These are phyloP conservation scores for Brachymystax lenok DNA, from an alignment of 2,797 vertebrate genomes.

Conservation along the genomic window DNA sequence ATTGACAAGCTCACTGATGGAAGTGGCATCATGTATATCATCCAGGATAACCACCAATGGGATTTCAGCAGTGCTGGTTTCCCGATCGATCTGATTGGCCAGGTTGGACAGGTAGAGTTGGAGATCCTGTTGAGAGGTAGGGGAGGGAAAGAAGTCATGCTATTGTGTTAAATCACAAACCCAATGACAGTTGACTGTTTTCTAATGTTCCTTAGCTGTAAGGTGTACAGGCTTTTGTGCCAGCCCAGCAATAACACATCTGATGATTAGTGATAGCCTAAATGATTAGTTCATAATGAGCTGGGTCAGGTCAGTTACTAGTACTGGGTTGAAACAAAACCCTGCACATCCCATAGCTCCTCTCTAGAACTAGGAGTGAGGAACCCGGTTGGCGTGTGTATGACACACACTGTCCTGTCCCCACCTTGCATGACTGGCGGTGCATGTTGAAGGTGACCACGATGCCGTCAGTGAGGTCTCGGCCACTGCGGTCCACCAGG, in stretches of 20 bases:
- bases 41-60: constrained; percentile 94
- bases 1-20: constrained; percentile 91
- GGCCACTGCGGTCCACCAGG: constrained; percentile 86
- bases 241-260: not conserved
- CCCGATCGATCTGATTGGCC: constrained; percentile 93
- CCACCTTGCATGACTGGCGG: constrained; percentile 92
- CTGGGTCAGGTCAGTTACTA: too few relatives aligned
- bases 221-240: not conserved
- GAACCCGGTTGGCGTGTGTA: too few relatives aligned
- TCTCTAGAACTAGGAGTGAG: too few relatives aligned
- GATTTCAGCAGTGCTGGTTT: constrained; percentile 82
- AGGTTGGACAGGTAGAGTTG: constrained; percentile 93
- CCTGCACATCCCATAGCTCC: too few relatives aligned
- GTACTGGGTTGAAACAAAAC: too few relatives aligned
- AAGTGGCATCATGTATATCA: constrained; percentile 86
- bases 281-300: too few relatives aligned
- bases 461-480: constrained; percentile 75
- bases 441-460: constrained; percentile 96
- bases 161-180: not conserved
- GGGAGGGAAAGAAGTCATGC: not conserved
- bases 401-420: not conserved
- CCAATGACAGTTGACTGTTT: not conserved
- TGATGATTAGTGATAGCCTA: too few relatives aligned
- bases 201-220: not conserved
- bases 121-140: constrained; percentile 80